Conservation (phyloP, 2,113 vertebrate genomes). For the Chaetodon auriga region DNA sequence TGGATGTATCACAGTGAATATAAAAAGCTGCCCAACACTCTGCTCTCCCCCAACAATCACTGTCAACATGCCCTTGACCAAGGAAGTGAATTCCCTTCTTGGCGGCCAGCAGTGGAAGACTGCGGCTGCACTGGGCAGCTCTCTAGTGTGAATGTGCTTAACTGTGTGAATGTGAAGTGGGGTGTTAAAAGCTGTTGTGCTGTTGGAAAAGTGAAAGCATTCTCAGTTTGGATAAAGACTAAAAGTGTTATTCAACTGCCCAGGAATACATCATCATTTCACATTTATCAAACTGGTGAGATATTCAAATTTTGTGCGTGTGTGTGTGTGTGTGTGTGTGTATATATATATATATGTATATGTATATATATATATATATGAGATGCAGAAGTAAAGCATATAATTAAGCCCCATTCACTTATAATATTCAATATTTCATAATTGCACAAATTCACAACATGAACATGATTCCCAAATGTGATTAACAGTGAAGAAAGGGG, state of each 20-base stretch:
- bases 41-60: conserved; percentile 7
- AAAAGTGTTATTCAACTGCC: conserved; percentile 16
- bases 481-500: conserved; percentile 53
- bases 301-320: neutral
- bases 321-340: no score
- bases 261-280: neutral
- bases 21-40: conserved; percentile 4
- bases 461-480: conserved; percentile 65
- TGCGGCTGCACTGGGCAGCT: conserved; percentile 17
- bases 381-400: conserved; percentile 21
- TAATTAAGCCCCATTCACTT: neutral
- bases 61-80: conserved; percentile 44
- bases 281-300: neutral
- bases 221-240: conserved; percentile 5
- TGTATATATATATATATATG: no score
- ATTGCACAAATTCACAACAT: conserved; percentile 49
- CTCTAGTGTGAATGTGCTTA: neutral
- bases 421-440: conserved; percentile 57
- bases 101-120: neutral
- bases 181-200: neutral
- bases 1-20: neutral
- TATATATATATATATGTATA: no score
- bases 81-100: conserved; percentile 24
- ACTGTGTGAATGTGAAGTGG: conserved; percentile 20
- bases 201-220: neutral